These are phyloP conservation scores for Cairina moschata DNA, from an alignment of 2,113 vertebrate genomes.

Conservation along the genomic window DNA sequence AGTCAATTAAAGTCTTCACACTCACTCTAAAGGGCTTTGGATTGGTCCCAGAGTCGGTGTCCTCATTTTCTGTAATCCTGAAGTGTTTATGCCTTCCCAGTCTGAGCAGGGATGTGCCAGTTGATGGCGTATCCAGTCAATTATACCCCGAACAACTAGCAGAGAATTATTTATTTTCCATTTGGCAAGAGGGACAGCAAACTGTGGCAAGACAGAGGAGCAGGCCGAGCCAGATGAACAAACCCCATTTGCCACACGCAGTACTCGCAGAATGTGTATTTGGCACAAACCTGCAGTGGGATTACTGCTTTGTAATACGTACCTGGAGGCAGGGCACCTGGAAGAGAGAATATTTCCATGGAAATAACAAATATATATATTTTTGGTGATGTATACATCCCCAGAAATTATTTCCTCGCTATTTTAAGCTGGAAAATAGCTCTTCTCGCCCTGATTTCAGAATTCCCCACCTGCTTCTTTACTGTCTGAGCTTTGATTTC, in stretches of 20 bases:
- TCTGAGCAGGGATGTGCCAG: not conserved
- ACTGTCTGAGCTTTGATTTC: not conserved
- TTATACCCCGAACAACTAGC: not conserved
- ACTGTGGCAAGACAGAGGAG: not conserved
- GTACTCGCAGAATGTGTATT: not conserved
- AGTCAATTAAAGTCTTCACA: slow-evolving; percentile 33
- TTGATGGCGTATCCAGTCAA: slow-evolving; percentile 30
- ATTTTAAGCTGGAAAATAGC: not conserved
- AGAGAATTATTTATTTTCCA: slow-evolving; percentile 37
- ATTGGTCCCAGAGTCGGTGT: slow-evolving; percentile 29
- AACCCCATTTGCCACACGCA: slow-evolving; percentile 9
- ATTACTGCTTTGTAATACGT: slow-evolving; percentile 36
- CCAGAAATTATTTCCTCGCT: not conserved
- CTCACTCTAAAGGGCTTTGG: slow-evolving; percentile 51
- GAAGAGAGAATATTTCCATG: not conserved
- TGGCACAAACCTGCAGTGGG: not conserved
- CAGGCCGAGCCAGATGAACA: slow-evolving; percentile 6
- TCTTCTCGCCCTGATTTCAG: not conserved
- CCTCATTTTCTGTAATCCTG: slow-evolving; percentile 66
- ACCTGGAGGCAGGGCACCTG: not conserved
- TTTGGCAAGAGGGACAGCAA: slow-evolving; percentile 45
- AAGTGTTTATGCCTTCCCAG: slow-evolving; percentile 32
- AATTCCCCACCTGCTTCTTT: not conserved
- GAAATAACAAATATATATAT: not conserved
- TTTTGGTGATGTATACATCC: not conserved